Percentiles rank a stretch among this genome's conserved stretches.
Conservation (phyloP, 2,797 vertebrate species). For the Somateria mollissima region DNA sequence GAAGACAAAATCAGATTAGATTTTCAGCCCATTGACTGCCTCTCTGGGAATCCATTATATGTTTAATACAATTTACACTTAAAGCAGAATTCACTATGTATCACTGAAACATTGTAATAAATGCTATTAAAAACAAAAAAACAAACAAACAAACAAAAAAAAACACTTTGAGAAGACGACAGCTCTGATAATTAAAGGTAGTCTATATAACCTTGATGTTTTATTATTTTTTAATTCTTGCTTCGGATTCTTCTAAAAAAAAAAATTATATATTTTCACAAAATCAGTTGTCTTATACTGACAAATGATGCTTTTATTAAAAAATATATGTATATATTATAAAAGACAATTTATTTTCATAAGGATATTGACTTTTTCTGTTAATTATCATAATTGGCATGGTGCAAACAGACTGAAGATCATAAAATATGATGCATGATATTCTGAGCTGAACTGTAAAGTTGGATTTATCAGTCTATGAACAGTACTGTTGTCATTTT, state of each 20-base stretch:
- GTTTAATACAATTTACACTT: not conserved
- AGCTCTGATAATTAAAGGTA: not conserved
- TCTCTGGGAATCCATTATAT: not conserved
- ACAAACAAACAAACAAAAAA: no score
- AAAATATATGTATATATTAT: no score
- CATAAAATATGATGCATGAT: constrained; percentile 13
- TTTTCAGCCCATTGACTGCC: not conserved
- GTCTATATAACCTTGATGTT: not conserved
- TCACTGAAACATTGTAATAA: not conserved
- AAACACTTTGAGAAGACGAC: not conserved
- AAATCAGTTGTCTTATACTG: not conserved
- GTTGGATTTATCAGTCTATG: constrained; percentile 4
- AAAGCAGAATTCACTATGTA: not conserved
- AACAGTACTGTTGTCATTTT: constrained; percentile 10
- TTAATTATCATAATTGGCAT: constrained; percentile 7
- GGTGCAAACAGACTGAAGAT: constrained; percentile 10
- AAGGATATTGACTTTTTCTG: constrained; percentile 10
- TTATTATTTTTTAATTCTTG: not conserved
- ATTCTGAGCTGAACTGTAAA: constrained; percentile 49
- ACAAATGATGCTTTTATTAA: no score
- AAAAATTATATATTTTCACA: not conserved
- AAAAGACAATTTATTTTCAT: not conserved
- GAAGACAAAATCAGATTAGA: not conserved
- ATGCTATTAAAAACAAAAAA: not conserved
- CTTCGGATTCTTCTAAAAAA: not conserved